Evolutionary conservation across 2,888 invertebrate species (phyloP), one percentile per base, ranked within the genome.

Genomic region (Mystacides longicornis): DNA sequence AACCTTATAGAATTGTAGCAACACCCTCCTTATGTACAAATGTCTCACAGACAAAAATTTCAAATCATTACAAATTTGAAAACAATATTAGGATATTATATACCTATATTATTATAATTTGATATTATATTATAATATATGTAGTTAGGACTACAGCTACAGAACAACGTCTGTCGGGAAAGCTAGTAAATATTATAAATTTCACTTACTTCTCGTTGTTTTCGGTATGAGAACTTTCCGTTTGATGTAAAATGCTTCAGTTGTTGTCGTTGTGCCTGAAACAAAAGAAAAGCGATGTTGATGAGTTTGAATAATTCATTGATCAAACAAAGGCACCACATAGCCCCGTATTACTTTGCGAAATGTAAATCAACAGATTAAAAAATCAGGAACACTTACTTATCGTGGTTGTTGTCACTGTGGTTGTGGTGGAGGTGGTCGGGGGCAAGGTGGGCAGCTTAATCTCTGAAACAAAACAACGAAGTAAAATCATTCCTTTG

Each of bases 401-500:
- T 60, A 60, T 60, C 18, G 62, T 61, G 52, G 69, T 64, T 46
- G 67, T 66, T 14, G 68, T 65, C 19, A 67, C 65, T 42, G 66
- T 64, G n/a, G 68, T 67, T 9, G 59, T 56, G 3, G 70, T 68
- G 46, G 70, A 67, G 22, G 68, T 67, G n/a, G 68, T 67, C 18
- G 69, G 67, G 22, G 66, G 66, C 3, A 64, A 68, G 2, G 66
- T 66, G 23, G 64, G 63, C 18, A 71, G 62, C 65, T 70, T 70
- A 23, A 72, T 68, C 65, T 73, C 73, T 72, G 65, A 45, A 69
- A 68, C n/a, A n/a, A n/a, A n/a, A n/a, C n/a, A n/a, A n/a, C n/a
- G n/a, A n/a, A n/a, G n/a, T n/a, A n/a, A n/a, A n/a, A n/a, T n/a
- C n/a, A n/a, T n/a, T n/a, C n/a, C n/a, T n/a, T n/a, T n/a, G n/a